Conservation (phyloP, 2,888 invertebrate species). For the Leptinotarsa rubiginosa region DNA sequence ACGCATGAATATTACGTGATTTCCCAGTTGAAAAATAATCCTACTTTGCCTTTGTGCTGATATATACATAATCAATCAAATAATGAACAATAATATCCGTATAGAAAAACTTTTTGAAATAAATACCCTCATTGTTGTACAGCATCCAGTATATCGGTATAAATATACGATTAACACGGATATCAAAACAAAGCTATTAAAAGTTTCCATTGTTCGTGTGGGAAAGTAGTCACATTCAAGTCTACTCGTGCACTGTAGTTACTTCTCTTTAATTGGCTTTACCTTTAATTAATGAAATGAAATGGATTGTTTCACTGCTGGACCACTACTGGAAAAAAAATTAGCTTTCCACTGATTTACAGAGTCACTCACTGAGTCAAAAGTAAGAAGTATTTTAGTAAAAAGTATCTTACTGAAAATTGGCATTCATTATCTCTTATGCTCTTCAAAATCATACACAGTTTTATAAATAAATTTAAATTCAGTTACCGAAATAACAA, state of each 20-base stretch:
- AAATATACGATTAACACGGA: constrained; percentile 10
- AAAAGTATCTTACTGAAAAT: too few species aligned
- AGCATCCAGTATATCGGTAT: constrained; percentile 5
- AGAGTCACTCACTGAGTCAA: too few species aligned
- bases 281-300: constrained; percentile 44
- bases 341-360: too few species aligned
- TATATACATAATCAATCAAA: constrained; percentile 2
- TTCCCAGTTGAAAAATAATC: neutral
- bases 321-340: neutral
- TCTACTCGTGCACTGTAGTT: constrained; percentile 45
- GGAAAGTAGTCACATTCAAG: constrained; percentile 55
- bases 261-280: constrained; percentile 40
- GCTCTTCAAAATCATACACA: too few species aligned
- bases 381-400: too few species aligned
- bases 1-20: too few species aligned
- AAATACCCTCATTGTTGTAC: neutral
- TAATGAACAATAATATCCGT: constrained; percentile 6
- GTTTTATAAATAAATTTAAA: too few species aligned
- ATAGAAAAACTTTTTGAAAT: constrained; percentile 3
- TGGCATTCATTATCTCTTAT: too few species aligned
- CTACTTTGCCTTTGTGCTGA: neutral
- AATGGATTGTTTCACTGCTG: constrained; percentile 39
- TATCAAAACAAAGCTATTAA: constrained; percentile 37
- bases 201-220: constrained; percentile 47
- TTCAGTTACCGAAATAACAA: too few species aligned